Percentiles rank a stretch among this genome's conserved stretches.
These are phyloP conservation scores for Neodiprion fabricii DNA, from an alignment of 1,140 invertebrate species.

Conservation along the genomic window DNA sequence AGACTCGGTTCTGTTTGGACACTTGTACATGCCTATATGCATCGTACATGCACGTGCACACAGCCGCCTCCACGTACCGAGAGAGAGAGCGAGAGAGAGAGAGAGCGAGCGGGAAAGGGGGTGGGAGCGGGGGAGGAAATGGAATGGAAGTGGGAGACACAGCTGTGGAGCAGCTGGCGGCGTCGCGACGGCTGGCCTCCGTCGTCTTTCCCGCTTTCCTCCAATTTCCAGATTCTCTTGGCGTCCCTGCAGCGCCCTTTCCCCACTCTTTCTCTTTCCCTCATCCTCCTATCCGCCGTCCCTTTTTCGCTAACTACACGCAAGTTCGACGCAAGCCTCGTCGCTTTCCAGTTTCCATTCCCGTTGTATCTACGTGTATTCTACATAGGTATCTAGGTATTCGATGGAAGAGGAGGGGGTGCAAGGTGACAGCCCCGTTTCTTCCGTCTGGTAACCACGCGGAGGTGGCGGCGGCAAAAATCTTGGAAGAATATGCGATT, in stretches of 20 bases:
- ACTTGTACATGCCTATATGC: not conserved
- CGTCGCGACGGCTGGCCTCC: constrained; percentile 46
- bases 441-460: too few relatives aligned
- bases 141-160: constrained; percentile 48
- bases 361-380: too few relatives aligned
- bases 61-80: not conserved
- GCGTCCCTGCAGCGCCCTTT: not conserved
- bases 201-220: constrained; percentile 28
- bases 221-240: not conserved
- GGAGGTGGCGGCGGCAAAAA: too few relatives aligned
- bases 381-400: too few relatives aligned
- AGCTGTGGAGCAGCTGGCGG: constrained; percentile 55
- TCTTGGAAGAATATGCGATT: too few relatives aligned
- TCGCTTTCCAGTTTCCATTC: too few relatives aligned
- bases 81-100: not conserved
- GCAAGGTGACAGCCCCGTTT: too few relatives aligned
- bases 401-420: too few relatives aligned
- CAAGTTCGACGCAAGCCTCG: too few relatives aligned
- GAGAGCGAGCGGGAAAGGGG: constrained; percentile 7
- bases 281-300: too few relatives aligned
- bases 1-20: not conserved
- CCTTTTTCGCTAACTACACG: too few relatives aligned
- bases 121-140: not conserved
- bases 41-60: not conserved
- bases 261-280: not conserved